Base-by-base conservation (phyloP, 2,797 vertebrate genomes). In the Crocidura indochinensis region DNA sequence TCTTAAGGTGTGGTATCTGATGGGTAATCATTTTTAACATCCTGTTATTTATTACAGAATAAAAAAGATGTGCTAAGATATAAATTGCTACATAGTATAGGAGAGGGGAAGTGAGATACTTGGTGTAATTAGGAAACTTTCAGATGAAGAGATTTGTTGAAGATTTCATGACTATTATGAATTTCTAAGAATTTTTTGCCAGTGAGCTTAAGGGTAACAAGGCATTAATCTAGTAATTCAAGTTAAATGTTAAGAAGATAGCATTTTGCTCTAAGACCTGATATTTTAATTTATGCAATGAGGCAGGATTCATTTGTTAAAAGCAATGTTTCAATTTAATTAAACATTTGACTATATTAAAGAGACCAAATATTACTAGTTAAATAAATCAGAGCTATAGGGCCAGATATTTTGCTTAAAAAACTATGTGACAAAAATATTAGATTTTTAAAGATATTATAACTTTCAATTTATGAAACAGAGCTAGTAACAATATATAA, bases 191-290 rank as follows among this genome's bases (percentile, higher is more conserved):
- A 82, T 94, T 72, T 17, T 87, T 2, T 60, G 19, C 60, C 26
- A 77, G 60, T 17, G 51, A 87, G 27, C 12, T 47, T 65, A 94
- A n/a, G 49, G 17, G 53, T 88, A 86, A 91, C 67, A 87, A 93
- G 53, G 22, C 17, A 76, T 88, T 68, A 46, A 82, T 82, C 67
- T 91, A 51, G 68, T 84, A 69, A 91, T 88, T 94, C 27, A 81
- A 51, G 51, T 14, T 76, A 68, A 84, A 49, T 1, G 0, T 84
- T 88, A 74, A 62, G 24, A 94, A 77, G 20, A 82, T 49, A n/a
- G n/a, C 82, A 29, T 75, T 76, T 91, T 31, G 76, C 38, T 72
- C 6, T 31, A 82, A 79, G 44, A 76, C 38, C 8, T 0, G 10
- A 69, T 84, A 65, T 73, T 91, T 90, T 80, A 22, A 91, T 91